Base-by-base conservation (phyloP, 2,888 invertebrate species). In the Phoenoteleia sp. region DNA sequence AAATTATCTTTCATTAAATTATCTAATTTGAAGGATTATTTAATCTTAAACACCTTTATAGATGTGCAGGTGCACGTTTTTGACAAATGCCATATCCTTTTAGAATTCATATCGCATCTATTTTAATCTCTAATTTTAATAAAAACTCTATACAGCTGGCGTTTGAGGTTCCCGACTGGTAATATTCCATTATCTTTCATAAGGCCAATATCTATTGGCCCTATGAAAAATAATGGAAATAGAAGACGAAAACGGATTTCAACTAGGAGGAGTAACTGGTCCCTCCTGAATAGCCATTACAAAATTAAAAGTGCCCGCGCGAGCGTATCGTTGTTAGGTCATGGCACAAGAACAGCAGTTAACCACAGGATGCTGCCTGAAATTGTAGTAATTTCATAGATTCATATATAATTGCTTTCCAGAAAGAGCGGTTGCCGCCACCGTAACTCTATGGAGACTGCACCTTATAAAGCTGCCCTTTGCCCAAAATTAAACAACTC, bases 351-450 rank as follows among this genome's bases (percentile, higher is more conserved):
- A 82, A 62, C 86, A 79, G 86, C 87, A 86, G 88, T 87, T 83
- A 85, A 87, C 89, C 86, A 87, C 89, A 88, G 89, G 88, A 90
- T 89, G 86, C 86, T 66, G 54, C 62, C 81, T 84, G 88, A 88
- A 90, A 90, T 90, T 90, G 87, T 89, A 88, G 91, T 91, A 89
- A 90, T 91, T 90, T 89, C 87, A 89, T 91, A 90, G 90, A 91
- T 90, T 89, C 87, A 87, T 88, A 88, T 89, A 89, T 91, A 91
- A 91, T 91, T 89, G 91, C 86, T 86, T 86, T 84, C 64, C 66
- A 64, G 79, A 84, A 80, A 75, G 79, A 66, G 72, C 66, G 66
- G 25, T 60, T 69, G 56, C 54, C 76, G 82, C 79, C 79, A 69
- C 83, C 67, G 74, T 60, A 71, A 76, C 67, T 74, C 76, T 45